A percentile compares a stretch with the other conserved stretches of the same genome.
Conservation (phyloP, 2,888 invertebrate species). For the Ichneumoninae sp. region DNA sequence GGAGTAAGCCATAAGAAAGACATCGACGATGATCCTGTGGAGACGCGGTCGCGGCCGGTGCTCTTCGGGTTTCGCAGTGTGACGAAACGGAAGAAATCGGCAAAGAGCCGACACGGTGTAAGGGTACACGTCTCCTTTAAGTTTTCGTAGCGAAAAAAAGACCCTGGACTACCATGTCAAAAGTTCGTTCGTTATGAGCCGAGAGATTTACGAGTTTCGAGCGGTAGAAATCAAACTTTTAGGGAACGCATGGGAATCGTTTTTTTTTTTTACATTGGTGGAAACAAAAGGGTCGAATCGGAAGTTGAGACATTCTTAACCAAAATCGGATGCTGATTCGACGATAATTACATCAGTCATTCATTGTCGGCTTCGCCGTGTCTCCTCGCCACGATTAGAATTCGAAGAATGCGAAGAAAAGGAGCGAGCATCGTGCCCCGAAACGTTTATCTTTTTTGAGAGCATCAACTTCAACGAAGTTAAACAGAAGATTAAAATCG, state of each 20-base stretch:
- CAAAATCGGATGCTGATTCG: conserved; percentile 19
- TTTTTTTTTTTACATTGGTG: not conserved
- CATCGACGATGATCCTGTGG: conserved; percentile 40
- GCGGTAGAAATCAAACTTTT: not conserved
- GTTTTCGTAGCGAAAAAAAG: not conserved
- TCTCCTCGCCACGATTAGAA: not conserved
- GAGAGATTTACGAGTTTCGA: conserved; percentile 1
- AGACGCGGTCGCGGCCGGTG: conserved; percentile 12
- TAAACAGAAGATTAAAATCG: not conserved
- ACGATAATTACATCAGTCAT: conserved; percentile 46
- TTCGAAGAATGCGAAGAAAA: conserved; percentile 9
- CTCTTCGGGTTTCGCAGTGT: conserved; percentile 56
- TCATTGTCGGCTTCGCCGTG: not conserved
- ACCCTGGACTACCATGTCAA: not conserved
- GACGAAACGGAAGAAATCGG: conserved; percentile 59
- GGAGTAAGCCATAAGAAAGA: conserved; percentile 46
- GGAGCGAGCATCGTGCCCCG: not conserved
- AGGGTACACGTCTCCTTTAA: conserved; percentile 1
- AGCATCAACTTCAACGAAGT: not conserved
- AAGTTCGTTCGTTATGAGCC: not conserved
- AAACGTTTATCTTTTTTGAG: not conserved
- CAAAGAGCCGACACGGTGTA: conserved; percentile 50
- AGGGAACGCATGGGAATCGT: not conserved
- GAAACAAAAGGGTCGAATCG: not conserved
- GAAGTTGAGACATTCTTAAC: not conserved